These are phyloP conservation scores for Pinna nobilis DNA, from an alignment of 1,140 invertebrate genomes.

Conservation along the genomic window DNA sequence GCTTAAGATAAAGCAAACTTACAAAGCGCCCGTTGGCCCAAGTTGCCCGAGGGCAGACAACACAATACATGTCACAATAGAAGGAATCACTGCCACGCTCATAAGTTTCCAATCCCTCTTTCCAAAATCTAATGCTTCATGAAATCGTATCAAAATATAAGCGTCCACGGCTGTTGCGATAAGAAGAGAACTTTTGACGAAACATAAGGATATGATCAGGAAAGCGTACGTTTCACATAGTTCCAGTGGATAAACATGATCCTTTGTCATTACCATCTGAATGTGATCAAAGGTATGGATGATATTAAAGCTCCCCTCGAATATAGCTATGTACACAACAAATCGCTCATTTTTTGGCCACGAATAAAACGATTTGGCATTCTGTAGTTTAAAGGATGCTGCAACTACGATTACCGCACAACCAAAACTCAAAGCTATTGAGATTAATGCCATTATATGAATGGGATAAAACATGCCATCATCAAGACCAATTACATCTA, in stretches of 20 bases:
- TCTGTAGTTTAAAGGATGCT: constrained; percentile 12
- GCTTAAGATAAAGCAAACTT: constrained; percentile 21
- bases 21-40: constrained; percentile 40
- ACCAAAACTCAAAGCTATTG: constrained; percentile 22
- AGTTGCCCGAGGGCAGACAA: constrained; percentile 16
- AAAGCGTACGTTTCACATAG: constrained; percentile 39
- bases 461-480: constrained; percentile 37
- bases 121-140: constrained; percentile 27
- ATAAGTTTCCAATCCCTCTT: constrained; percentile 31
- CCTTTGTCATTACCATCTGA: constrained; percentile 24
- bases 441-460: constrained; percentile 21
- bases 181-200: constrained; percentile 32
- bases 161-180: constrained; percentile 37
- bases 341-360: constrained; percentile 43
- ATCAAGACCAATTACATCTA: constrained; percentile 35
- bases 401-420: constrained; percentile 11
- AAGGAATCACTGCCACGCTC: constrained; percentile 27
- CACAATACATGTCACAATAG: constrained; percentile 3
- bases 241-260: constrained; percentile 23
- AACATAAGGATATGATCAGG: constrained; percentile 33
- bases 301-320: constrained; percentile 37
- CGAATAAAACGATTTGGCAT: constrained; percentile 13
- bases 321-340: constrained; percentile 39
- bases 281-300: constrained; percentile 37
- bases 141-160: constrained; percentile 35